Conservation (phyloP, 35 echinoderm and acorn worm genomes). For the Acanthaster planci region DNA sequence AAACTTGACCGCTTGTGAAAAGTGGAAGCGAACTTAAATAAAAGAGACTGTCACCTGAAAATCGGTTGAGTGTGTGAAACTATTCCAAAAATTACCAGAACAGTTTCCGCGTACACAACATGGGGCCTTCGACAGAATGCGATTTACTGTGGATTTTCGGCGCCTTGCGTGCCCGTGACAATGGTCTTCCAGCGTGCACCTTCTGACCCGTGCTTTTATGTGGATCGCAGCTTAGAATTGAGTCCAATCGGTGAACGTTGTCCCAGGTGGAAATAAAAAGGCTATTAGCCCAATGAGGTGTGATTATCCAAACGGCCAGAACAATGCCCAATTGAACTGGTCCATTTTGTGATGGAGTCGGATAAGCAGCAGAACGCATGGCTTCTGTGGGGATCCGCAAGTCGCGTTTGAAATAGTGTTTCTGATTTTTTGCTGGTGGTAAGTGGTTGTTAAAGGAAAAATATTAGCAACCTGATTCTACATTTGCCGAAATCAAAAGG, state of each 20-base stretch:
- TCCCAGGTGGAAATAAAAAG: not conserved
- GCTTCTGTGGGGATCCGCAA: too few relatives aligned
- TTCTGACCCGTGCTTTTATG: slow-evolving; percentile 8
- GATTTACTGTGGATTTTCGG: not conserved
- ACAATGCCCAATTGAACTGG: not conserved
- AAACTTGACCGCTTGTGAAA: not conserved
- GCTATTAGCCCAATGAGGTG: not conserved
- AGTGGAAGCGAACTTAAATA: not conserved
- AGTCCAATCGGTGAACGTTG: not conserved
- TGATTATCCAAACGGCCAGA: not conserved
- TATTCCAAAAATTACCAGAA: not conserved
- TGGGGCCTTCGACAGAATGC: not conserved
- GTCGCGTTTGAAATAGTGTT: too few relatives aligned
- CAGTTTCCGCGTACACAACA: not conserved
- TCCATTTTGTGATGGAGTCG: too few relatives aligned
- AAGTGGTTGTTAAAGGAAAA: too few relatives aligned
- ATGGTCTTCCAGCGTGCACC: not conserved
- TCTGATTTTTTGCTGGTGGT: too few relatives aligned
- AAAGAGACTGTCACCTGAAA: not conserved
- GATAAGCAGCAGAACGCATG: too few relatives aligned
- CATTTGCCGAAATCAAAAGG: too few relatives aligned
- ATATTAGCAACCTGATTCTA: too few relatives aligned
- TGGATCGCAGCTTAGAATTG: not conserved
- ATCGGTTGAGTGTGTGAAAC: not conserved
- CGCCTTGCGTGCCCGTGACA: not conserved